A percentile compares a stretch with the other conserved stretches of the same genome.
Conservation (phyloP, 2,888 invertebrate species). For the Drosophila austrosaltans region DNA sequence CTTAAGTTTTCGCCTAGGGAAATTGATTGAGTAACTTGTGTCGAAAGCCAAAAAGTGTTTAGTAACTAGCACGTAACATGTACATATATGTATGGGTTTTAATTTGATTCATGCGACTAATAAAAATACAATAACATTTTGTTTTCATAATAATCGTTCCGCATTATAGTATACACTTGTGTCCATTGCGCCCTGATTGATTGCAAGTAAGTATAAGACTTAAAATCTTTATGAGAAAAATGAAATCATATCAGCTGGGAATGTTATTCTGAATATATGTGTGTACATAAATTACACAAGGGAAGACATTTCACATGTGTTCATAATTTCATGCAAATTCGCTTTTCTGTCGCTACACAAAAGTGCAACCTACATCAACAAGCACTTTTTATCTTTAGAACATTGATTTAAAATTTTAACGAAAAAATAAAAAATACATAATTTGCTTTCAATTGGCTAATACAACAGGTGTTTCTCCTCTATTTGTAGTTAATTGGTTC, state of each 20-base stretch:
- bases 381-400: too few relatives aligned
- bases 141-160: too few relatives aligned
- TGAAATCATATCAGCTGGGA: not conserved
- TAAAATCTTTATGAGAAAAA: not conserved
- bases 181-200: not conserved
- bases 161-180: too few relatives aligned
- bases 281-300: not conserved
- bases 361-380: too few relatives aligned
- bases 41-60: slow-evolving; percentile 49
- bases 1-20: slow-evolving; percentile 71
- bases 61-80: slow-evolving; percentile 52
- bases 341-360: too few relatives aligned
- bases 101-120: slow-evolving; percentile 65
- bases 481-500: slow-evolving; percentile 60
- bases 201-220: not conserved
- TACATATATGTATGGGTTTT: not conserved
- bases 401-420: too few relatives aligned
- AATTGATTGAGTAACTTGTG: slow-evolving; percentile 76
- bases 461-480: slow-evolving; percentile 58
- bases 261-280: not conserved
- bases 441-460: slow-evolving; percentile 32
- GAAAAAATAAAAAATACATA: not conserved
- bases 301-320: not conserved
- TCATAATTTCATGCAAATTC: too few relatives aligned
- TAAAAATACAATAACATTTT: not conserved